Evolutionary conservation across 2,888 invertebrate genomes (phyloP).

Genomic region (Andrena haemorrhoa): DNA sequence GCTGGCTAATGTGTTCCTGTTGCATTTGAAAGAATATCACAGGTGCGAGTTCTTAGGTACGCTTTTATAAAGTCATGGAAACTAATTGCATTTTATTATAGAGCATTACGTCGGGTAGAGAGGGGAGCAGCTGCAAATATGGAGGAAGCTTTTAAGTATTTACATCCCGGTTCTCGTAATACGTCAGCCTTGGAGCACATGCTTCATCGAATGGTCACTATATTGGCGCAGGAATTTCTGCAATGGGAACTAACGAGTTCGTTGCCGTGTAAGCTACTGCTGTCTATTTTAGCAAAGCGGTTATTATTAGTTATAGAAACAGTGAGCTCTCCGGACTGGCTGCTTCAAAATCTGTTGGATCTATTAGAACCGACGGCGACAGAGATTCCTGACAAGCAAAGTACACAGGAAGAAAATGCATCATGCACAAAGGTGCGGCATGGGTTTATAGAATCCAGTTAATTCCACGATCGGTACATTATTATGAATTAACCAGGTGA

Average conservation of each 20-base stretch:
- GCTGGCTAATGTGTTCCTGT: slow-evolving; percentile 86
- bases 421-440: slow-evolving; percentile 33
- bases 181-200: slow-evolving; percentile 86
- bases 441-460: slow-evolving; percentile 12
- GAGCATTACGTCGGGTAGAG: slow-evolving; percentile 78
- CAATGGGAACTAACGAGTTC: slow-evolving; percentile 90
- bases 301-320: slow-evolving; percentile 83
- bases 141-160: slow-evolving; percentile 80
- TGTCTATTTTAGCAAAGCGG: slow-evolving; percentile 88
- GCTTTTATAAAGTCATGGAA: neutral
- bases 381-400: slow-evolving; percentile 8
- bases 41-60: slow-evolving; percentile 76
- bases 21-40: slow-evolving; percentile 89
- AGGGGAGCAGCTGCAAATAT: slow-evolving; percentile 75
- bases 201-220: slow-evolving; percentile 87
- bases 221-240: slow-evolving; percentile 87
- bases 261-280: slow-evolving; percentile 88
- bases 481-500: neutral
- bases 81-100: slow-evolving; percentile 38
- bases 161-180: slow-evolving; percentile 80
- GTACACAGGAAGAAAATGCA: slow-evolving; percentile 45
- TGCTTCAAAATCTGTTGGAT: slow-evolving; percentile 71
- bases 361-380: slow-evolving; percentile 64
- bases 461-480: neutral
- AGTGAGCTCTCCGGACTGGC: slow-evolving; percentile 76